Percentiles rank a stretch among this genome's conserved stretches.
Conservation (phyloP, 37 sponge, comb jelly and placozoan species). For the Halisarca cf. caerulea region DNA sequence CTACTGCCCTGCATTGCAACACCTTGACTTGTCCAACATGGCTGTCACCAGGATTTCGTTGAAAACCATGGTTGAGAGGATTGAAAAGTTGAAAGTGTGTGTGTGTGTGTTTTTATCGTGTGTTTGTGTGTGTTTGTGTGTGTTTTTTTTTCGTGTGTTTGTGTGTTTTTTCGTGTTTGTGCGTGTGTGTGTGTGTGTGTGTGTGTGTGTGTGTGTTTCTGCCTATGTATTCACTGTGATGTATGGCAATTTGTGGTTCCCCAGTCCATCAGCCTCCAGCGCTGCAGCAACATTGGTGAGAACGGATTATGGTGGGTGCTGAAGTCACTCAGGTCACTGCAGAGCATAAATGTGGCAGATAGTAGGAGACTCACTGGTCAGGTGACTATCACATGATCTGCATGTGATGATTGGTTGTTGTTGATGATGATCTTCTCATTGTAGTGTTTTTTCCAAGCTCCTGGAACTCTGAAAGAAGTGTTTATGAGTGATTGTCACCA, state of each 20-base stretch:
- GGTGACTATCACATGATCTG: constrained; percentile 22
- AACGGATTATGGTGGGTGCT: constrained; percentile 62
- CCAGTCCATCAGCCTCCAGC: not conserved
- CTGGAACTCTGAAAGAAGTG: not conserved
- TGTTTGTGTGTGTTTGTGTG: not conserved
- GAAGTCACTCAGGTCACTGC: constrained; percentile 25
- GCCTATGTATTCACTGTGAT: no score
- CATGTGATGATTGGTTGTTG: not conserved
- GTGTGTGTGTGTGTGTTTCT: no score
- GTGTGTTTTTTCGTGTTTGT: no score
- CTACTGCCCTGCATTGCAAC: constrained; percentile 42
- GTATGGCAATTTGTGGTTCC: not conserved
- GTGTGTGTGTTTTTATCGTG: not conserved
- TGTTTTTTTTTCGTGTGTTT: not conserved
- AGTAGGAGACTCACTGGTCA: constrained; percentile 63
- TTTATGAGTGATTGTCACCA: not conserved
- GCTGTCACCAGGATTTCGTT: constrained; percentile 45
- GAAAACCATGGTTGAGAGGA: constrained; percentile 20
- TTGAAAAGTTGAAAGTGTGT: constrained; percentile 42
- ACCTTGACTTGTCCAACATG: constrained; percentile 47
- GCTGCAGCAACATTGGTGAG: not conserved
- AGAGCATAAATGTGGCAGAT: constrained; percentile 43
- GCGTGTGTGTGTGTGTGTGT: no score
- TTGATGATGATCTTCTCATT: not conserved
- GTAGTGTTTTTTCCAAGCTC: constrained; percentile 15